phyloP scores from a whole-genome alignment of 2,113 vertebrate species.

The Sander lucioperca region DNA sequence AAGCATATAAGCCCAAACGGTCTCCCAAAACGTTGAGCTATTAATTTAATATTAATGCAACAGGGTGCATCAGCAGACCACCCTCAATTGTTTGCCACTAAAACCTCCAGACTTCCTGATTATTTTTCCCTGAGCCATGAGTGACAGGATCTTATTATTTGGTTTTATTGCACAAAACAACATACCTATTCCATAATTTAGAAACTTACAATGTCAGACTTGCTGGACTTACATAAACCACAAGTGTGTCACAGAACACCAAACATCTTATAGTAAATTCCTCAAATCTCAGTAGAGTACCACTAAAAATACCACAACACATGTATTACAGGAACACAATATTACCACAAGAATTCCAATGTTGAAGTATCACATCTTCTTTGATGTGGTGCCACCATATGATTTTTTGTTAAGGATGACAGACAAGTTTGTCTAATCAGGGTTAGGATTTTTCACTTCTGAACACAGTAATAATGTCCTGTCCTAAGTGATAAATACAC shows the following conservation, averaged over 20 bases:
- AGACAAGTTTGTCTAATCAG: constrained; percentile 48
- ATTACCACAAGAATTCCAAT: constrained; percentile 67
- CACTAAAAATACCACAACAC: constrained; percentile 66
- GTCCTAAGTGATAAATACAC: constrained; percentile 40
- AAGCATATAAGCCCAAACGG: background rate
- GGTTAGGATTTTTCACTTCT: constrained; percentile 43
- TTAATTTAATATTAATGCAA: background rate
- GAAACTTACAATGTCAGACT: background rate
- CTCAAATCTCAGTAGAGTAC: constrained; percentile 40
- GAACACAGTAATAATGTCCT: constrained; percentile 25
- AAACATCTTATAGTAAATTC: constrained; percentile 31
- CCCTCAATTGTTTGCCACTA: constrained; percentile 2
- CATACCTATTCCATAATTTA: no score
- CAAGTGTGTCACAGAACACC: background rate
- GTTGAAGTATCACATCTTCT: constrained; percentile 34
- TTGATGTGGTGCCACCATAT: constrained; percentile 56
- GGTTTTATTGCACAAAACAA: background rate
- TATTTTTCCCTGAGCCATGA: background rate
- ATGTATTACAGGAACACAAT: constrained; percentile 60
- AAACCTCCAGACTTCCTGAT: background rate
- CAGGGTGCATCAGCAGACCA: background rate
- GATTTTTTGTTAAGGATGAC: constrained; percentile 38
- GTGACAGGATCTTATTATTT: background rate
- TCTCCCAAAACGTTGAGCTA: background rate
- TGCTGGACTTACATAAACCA: background rate